Base-by-base conservation (phyloP, 2,888 invertebrate genomes). In the Syrista parreyssii region DNA sequence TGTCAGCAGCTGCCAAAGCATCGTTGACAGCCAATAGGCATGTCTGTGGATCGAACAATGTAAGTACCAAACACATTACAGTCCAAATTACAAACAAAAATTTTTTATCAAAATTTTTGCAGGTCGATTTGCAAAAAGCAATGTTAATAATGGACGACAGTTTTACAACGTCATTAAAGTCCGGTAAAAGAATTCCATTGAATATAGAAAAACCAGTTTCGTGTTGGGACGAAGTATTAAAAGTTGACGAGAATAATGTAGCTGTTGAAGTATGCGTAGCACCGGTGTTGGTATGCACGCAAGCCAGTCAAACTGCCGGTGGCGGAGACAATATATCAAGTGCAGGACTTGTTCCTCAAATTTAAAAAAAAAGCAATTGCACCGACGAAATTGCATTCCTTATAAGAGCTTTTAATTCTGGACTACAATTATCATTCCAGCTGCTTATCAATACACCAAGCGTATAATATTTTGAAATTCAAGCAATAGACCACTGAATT, bases 291-390 rank as follows among this genome's bases (percentile, higher is more conserved):
- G 96, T 97, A 4, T 97, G 97, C 87, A 96, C 96, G 0, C 93
- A 96, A 84, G 96, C 96, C 0, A 94, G 94, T 79, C 94, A 97
- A 86, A 97, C 97, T 0, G 97, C 96, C 0, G 97, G 97, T 0
- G 97, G 96, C 12, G 97, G 97, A 0, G 97, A 97, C 89, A 97
- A 97, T 88, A 96, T 97, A 82, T 97, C 97, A 0, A 96, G 97
- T n/a, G 96, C 97, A 2, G 97, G 96, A n/a, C 92, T 97, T 30
- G 95, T 94, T n/a, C 92, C 94, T 76, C 95, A 95, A 90, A 93
- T 95, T 79, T 93, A 92, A 89, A 68, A 55, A 36, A 40, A 55
- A 55, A 9, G 9, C 9, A 34, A 23, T 40, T 6, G 2, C 6
- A 40, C 9, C 23, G 23, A 55, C 23, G 23, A 9, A 55, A 55